Base-by-base conservation (phyloP, 2,797 vertebrate genomes). In the Chiroxiphia lanceolata region DNA sequence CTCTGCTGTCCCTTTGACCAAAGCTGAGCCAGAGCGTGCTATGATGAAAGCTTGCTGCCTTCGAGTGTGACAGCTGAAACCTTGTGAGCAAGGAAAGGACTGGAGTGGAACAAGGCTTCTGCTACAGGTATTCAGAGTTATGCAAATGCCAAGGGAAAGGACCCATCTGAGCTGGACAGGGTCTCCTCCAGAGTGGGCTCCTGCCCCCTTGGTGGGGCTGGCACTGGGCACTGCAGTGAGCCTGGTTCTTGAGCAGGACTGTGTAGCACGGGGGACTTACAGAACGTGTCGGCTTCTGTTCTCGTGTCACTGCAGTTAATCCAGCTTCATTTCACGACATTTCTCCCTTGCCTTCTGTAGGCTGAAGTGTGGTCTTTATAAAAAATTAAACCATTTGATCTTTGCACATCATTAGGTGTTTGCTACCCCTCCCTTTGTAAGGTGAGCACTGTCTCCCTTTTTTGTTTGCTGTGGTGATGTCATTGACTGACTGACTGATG, bases 261-360 rank as follows among this genome's bases (percentile, higher is more conserved):
- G 4, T 2, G 5, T 27, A 8, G 20, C 11, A 11, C 2, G 0
- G n/a, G 15, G 15, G 21, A 13, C 21, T 65, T 29, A 0, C 0
- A 11, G 29, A 16, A 25, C 0, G 0, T 3, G 15, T 6, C 54
- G 64, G 23, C 17, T 13, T 1, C 33, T 67, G 29, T 29, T 57
- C 3, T 77, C 0, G 0, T 11, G 34, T 80, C 1, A 0, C 57
- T 83, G 67, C 1, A 1, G 13, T 59, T 31, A 3, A 17, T 60
- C 12, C 10, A 7, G 8, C 29, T 34, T 63, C 3, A 3, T 16
- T 48, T 56, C 1, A 1, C 31, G 23, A 11, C 18, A 42, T 61
- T 87, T 69, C 9, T 80, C 38, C 29, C 38, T 64, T n/a, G 34
- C 16, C 21, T 64, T 61, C 42, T 65, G 0, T 54, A 26, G 44